Percentiles rank a stretch among this genome's conserved stretches.
These are phyloP conservation scores for Lepidocyrtinus sp. DNA, from an alignment of 2,888 invertebrate genomes.

Conservation along the genomic window DNA sequence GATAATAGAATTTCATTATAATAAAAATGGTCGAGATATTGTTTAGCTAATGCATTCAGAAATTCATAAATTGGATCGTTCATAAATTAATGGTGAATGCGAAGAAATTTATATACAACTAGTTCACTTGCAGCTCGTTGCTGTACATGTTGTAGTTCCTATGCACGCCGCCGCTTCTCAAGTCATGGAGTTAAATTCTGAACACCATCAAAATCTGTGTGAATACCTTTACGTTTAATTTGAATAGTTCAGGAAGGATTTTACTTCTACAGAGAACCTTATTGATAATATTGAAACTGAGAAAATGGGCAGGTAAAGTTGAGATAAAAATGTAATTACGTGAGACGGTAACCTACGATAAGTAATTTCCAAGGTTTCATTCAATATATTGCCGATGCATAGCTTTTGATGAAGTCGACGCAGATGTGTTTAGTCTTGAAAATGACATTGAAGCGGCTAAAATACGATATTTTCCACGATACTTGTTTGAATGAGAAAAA, in stretches of 20 bases:
- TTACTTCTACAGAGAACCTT: background rate
- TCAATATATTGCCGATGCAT: background rate
- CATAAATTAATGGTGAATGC: no score
- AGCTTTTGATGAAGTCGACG: background rate
- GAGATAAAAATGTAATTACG: slow-evolving; percentile 12
- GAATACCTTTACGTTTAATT: no score
- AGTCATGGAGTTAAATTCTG: no score
- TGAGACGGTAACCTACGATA: slow-evolving; percentile 13
- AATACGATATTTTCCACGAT: background rate
- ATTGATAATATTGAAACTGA: slow-evolving; percentile 10
- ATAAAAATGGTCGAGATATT: no score
- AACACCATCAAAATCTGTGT: no score
- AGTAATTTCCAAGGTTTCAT: background rate
- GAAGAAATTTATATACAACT: no score
- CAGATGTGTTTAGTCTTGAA: background rate
- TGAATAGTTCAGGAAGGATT: slow-evolving; percentile 9
- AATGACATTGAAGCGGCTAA: slow-evolving; percentile 1
- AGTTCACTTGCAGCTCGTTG: no score
- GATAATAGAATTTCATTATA: no score
- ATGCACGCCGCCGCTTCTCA: no score
- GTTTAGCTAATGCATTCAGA: no score
- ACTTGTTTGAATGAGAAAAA: background rate
- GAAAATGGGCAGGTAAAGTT: slow-evolving; percentile 5
- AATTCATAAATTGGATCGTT: no score
- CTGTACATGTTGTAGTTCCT: no score